Evolutionary conservation across 2,888 invertebrate species (phyloP), one percentile per base, ranked within the genome.

Genomic region (Limnephilus lunatus): DNA sequence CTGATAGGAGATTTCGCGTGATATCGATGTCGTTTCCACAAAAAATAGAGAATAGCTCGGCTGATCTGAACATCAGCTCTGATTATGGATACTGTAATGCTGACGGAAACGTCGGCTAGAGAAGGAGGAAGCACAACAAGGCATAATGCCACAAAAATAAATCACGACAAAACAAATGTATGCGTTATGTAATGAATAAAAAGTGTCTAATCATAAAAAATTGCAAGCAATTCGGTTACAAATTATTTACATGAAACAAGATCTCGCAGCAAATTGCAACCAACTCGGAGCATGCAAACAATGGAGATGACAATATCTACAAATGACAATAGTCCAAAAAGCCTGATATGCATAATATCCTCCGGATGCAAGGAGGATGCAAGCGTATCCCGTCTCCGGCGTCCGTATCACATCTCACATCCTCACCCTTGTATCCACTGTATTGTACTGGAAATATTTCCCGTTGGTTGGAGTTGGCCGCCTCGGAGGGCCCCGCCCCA

Each of bases 371-470:
- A 81, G 81, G 92, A 90, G 91, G 30, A n/a, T n/a, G 11, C 81
- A 90, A 82, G 82, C 82, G 35, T 48, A 68, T 80, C 91, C 91
- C 83, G 30, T 39, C 48, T 81, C 31, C 25, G 44, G 35, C 30
- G 53, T 35, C 91, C 48, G 68, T 68, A 48, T 48, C 83, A 30
- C 14, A 31, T 68, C n/a, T 48, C 89, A 35, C 53, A 80, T 92
- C 90, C 92, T 93, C 93, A 93, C 94, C 94, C 91, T 93, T 91
- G 91, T 93, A 87, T 90, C 93, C 91, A 30, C 92, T 68, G 44
- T n/a, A 80, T n/a, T 89, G 88, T 81, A 81, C 90, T 90, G 91
- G 92, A 87, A 85, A 68, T 91, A 92, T 87, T 86, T 85, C 83
- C 68, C 88, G 89, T 48, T 86, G 86, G 88, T 85, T 48, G 90